Evolutionary conservation across 2,797 vertebrate genomes (phyloP), one percentile per base, ranked within the genome.

Genomic region (Helostoma temminkii): DNA sequence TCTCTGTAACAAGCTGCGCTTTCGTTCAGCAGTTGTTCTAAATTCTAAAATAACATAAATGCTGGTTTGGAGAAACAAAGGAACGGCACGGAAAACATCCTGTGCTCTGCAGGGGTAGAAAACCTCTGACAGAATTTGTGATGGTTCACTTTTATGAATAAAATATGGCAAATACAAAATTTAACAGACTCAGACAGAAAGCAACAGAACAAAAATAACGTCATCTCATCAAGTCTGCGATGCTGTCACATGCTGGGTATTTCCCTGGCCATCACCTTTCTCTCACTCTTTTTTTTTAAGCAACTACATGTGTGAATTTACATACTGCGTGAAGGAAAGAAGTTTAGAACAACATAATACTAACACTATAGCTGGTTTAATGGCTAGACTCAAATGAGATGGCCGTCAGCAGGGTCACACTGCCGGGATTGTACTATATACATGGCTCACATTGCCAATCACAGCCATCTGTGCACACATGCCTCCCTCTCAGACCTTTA

Each of bases 161-260:
- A 92, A 91, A 86, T 75, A 90, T 87, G 71, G 55, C 9, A 45
- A 34, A 70, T 87, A 74, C 84, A 82, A 92, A 81, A 90, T 81
- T 80, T 43, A 85, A 84, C 69, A 83, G 82, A 41, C 76, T 78
- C 63, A 42, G 72, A 84, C 63, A 42, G 72, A 84, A 88, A 84
- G 80, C 18, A 9, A 62, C 36, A 66, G 82, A 83, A 82, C 74
- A 77, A 76, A 88, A 87, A 84, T 85, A 86, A 84, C 80, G 71
- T 86, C 86, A 89, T 78, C 55, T 85, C 67, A 64, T 75, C 71
- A 52, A 73, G 60, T 45, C 65, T 37, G 52, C 24, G 21, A 68
- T 25, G 76, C 76, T 78, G 88, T 89, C 89, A 85, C 81, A 84
- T 82, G 84, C 63, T 83, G 89, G 90, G 88, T 91, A 90, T 92